Conservation (phyloP, 2,888 invertebrate genomes). For the Hypolimnas misippus region DNA sequence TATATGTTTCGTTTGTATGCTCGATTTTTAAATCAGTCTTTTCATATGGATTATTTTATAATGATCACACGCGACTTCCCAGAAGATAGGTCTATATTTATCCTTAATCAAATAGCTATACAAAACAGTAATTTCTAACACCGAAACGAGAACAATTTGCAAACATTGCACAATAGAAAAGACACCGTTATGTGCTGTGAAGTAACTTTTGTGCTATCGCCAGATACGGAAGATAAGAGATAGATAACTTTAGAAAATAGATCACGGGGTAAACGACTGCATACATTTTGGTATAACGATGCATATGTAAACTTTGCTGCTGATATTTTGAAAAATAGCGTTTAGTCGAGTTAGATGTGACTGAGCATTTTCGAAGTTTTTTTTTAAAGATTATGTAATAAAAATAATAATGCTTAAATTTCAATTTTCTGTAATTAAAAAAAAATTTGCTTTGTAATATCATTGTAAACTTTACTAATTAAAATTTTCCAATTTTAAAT, state of each 20-base stretch:
- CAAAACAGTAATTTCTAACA: constrained; percentile 1
- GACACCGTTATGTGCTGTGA: constrained; percentile 53
- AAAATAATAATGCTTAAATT: too few species aligned
- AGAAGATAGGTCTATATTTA: not conserved
- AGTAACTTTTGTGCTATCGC: constrained; percentile 57
- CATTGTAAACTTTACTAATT: too few species aligned
- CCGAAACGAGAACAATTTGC: constrained; percentile 43
- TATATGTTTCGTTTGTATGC: too few species aligned
- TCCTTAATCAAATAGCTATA: not conserved
- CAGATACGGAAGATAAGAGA: constrained; percentile 59
- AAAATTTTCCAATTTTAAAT: too few species aligned
- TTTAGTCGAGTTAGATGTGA: not conserved
- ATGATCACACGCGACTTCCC: too few species aligned
- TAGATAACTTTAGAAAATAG: constrained; percentile 56
- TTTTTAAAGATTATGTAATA: too few species aligned
- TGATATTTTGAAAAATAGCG: not conserved
- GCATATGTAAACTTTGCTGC: not conserved
- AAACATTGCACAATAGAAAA: constrained; percentile 65
- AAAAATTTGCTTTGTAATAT: too few species aligned
- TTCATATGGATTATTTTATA: too few species aligned
- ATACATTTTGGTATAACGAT: constrained; percentile 37
- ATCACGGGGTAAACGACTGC: constrained; percentile 53
- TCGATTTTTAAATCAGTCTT: too few species aligned
- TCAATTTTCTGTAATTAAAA: too few species aligned
- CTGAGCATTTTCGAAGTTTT: too few species aligned